Percentiles rank a stretch among this genome's conserved stretches.
phyloP scores from a whole-genome alignment of 2,888 invertebrate species.

The Tenthredo notha region DNA sequence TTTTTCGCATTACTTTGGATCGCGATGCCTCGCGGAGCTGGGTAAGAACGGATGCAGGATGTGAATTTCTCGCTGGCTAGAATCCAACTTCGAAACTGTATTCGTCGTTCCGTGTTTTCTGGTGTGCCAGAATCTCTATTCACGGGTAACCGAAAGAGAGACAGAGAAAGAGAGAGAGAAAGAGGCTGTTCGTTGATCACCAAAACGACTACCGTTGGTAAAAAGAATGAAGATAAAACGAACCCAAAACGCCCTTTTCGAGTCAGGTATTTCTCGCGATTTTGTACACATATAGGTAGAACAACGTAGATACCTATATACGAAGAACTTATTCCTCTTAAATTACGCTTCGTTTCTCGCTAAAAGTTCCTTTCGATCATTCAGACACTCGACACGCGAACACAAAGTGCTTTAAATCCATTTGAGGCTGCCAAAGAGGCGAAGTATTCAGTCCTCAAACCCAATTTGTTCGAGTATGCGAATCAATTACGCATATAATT shows the following conservation, averaged over 20 bases:
- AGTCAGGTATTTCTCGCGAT: neutral
- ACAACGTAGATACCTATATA: neutral
- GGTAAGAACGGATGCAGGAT: conserved; percentile 2
- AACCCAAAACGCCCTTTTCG: conserved; percentile 24
- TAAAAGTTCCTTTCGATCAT: conserved; percentile 31
- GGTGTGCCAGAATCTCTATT: conserved; percentile 39
- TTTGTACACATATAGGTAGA: neutral
- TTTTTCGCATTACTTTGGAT: conserved; percentile 31
- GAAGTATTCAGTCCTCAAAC: neutral
- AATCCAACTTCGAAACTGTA: conserved; percentile 48
- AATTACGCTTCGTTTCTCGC: conserved; percentile 35
- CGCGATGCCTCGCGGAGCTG: neutral
- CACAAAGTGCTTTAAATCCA: neutral
- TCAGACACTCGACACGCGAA: conserved; percentile 27
- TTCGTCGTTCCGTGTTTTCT: conserved; percentile 21
- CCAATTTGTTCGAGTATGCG: neutral
- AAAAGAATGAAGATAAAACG: neutral
- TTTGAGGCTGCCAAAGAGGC: neutral
- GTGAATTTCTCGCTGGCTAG: conserved; percentile 36
- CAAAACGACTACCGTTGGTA: neutral
- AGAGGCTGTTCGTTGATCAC: conserved; percentile 31
- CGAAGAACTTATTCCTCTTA: conserved; percentile 4
- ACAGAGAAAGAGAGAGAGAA: too few relatives aligned
- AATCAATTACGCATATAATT: conserved; percentile 1
- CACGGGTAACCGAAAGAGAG: neutral